A percentile compares a stretch with the other conserved stretches of the same genome.
Evolutionary conservation across 2,113 vertebrate species (phyloP).

Genomic region (Chaetura pelagica): DNA sequence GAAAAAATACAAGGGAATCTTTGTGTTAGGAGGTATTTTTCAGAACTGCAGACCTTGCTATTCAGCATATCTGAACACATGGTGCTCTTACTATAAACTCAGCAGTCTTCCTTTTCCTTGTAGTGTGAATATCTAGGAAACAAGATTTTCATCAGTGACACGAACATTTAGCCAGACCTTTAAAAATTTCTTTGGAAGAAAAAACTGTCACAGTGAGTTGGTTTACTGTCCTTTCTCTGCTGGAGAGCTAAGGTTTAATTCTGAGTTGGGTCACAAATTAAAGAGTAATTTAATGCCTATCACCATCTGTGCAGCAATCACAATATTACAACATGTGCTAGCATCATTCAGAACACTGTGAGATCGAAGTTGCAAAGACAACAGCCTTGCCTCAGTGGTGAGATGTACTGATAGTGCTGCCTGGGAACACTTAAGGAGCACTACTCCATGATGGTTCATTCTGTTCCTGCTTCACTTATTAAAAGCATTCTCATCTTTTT

Average conservation of each 20-base stretch:
- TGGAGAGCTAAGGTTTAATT: neutral
- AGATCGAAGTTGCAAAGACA: neutral
- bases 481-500: slow-evolving; percentile 2
- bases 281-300: neutral
- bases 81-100: neutral
- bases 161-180: neutral
- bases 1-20: neutral
- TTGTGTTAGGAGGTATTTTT: neutral
- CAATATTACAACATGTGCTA: neutral
- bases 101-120: neutral
- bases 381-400: neutral
- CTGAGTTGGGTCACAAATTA: neutral
- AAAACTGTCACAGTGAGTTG: neutral
- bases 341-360: neutral
- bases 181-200: neutral
- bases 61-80: neutral
- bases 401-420: neutral
- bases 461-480: neutral
- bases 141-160: neutral
- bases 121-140: neutral
- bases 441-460: neutral
- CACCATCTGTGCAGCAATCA: slow-evolving; percentile 13
- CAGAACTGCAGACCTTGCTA: neutral
- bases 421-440: neutral
- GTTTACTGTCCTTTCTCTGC: neutral